Evolutionary conservation across 2,797 vertebrate genomes (phyloP).

Genomic region (Gymnodraco acuticeps): DNA sequence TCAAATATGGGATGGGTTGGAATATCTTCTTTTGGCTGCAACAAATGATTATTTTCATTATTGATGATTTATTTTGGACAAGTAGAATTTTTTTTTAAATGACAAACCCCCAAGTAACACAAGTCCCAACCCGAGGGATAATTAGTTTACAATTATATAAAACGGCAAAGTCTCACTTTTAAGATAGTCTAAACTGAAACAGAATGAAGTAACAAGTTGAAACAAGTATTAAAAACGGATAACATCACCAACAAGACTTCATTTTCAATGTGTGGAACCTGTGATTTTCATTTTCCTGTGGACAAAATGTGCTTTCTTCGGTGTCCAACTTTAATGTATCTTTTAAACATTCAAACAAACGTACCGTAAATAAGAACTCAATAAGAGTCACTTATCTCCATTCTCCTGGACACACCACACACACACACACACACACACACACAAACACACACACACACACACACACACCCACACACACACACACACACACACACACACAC

Average conservation of each 20-base stretch:
- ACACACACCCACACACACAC: neutral
- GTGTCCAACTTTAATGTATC: neutral
- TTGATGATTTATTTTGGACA: neutral
- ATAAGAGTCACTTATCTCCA: neutral
- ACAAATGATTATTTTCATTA: neutral
- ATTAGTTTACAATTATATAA: neutral
- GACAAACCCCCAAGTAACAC: neutral
- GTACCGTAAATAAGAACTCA: neutral
- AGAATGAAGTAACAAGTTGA: too few species aligned
- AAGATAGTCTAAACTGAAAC: too few species aligned
- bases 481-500: neutral
- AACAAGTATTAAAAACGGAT: too few species aligned
- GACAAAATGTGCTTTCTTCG: neutral
- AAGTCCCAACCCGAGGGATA: rapidly evolving
- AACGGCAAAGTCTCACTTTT: neutral
- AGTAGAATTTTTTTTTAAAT: neutral
- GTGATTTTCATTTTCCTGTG: neutral
- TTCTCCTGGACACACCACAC: neutral
- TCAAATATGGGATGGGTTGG: neutral
- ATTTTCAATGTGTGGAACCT: too few species aligned
- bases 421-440: neutral
- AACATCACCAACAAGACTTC: too few species aligned
- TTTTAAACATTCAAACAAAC: neutral
- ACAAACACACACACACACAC: neutral
- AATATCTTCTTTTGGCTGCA: neutral